Base-by-base conservation (phyloP, 1,140 invertebrate genomes). In the Aphaenogaster rudis region DNA sequence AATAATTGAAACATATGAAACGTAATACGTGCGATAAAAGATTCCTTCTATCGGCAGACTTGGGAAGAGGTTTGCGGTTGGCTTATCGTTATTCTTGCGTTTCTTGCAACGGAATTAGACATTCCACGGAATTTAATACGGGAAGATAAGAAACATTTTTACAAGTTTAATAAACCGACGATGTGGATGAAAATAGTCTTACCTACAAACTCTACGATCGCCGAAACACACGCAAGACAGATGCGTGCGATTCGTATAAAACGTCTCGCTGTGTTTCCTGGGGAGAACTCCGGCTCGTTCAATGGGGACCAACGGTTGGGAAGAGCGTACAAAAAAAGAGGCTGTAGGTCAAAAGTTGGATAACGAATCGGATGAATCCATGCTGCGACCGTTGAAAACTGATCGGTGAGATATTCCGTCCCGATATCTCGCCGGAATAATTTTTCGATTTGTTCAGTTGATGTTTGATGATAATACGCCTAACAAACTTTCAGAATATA, bases 351-450 rank as follows among this genome's bases (percentile, higher is more conserved):
- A 86, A 81, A 88, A 82, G 72, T 90, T 63, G 64, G n/a, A 59
- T 86, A 87, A 87, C 69, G 84, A 89, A 85, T 63, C 57, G 72
- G 54, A 79, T 63, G 74, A 71, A 88, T 86, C 63, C 71, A 81
- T 52, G 42, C 13, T 69, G 74, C 45, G 85, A 86, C 28, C 76
- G 63, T 81, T 71, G 21, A 57, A 66, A 79, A 28, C 13, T n/a
- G 17, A 52, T 67, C 45, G 21, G 13, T n/a, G 39, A 48, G 8
- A 63, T 63, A 59, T 45, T 77, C 21, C 21, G 52, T 78, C 9
- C 0, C 21, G 57, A 3, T 21, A 36, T 59, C 48, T 57, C 33
- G 11, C n/a, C 9, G n/a, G 5, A 77, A 71, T 71, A 33, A 77
- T 76, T 54, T 11, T 76, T 59, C 7, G 28, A 39, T 42, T 59